Evolutionary conservation across 2,888 invertebrate genomes (phyloP), one percentile per base, ranked within the genome.

Genomic region (Creontiades dilutus): DNA sequence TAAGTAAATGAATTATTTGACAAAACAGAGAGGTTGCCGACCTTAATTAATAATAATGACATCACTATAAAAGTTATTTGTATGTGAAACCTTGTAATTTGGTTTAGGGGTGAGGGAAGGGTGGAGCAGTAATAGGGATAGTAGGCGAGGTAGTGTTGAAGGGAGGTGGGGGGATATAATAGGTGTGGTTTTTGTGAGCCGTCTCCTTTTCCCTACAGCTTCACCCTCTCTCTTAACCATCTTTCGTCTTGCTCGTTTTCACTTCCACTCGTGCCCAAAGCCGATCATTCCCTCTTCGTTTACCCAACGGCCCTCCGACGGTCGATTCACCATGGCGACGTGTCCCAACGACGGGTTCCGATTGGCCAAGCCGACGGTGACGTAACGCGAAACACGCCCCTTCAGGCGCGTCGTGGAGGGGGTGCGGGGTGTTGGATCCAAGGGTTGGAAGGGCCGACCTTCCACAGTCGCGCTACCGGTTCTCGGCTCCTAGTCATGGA

Each of bases 1-100:
- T 52, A 52, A 82, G 82, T 82, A 52, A 82, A 82, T 48, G 23
- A 82, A 82, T 82, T 82, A 82, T 52, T 14, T 16, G 82, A 82
- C 55, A 82, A 52, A 82, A 82, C 82, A 82, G 55, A 52, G 82
- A 82, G 19, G 27, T 47, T 52, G 27, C 19, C 68, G 12, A 68
- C 82, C 85, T 48, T 85, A 85, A 85, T 61, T 85, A 85, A 85
- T 61, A 61, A 61, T 85, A 85, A 85, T 85, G 61, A 85, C 85
- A 85, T 57, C 61, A 85, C 61, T 37, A 46, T 85, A n/a, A n/a
- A n/a, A 85, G 85, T 85, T 90, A 90, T 90, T 90, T 90, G 90
- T 90, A 90, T 57, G 86, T 90, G 90, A 90, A 85, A 90, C 89
- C 82, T 90, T 28, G 85, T 89, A 89, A 90, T 90, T 88, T 61